Evolutionary conservation across 2,888 invertebrate genomes (phyloP).

Genomic region (Cantharis rustica): DNA sequence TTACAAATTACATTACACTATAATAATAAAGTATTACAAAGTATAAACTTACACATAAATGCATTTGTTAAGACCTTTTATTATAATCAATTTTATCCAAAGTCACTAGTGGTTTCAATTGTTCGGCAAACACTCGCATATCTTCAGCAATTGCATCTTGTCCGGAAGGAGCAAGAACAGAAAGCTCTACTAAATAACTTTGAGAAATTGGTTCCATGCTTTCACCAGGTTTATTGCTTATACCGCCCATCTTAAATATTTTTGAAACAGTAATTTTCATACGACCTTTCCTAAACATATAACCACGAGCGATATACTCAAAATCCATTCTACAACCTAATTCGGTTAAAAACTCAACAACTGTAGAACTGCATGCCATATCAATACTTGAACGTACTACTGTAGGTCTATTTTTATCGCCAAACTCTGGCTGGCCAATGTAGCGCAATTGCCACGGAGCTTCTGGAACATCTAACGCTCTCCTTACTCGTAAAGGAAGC

Average conservation of each 20-base stretch:
- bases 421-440: conserved; percentile 88
- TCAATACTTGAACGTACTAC: conserved; percentile 91
- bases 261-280: conserved; percentile 98
- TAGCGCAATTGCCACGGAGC: conserved; percentile 91
- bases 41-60: background rate
- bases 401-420: conserved; percentile 86
- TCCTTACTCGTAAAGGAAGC: conserved; percentile 78
- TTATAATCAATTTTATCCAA: conserved; percentile 93
- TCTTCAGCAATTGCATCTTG: conserved; percentile 96
- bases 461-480: conserved; percentile 80
- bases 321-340: conserved; percentile 90
- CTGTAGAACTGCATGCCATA: conserved; percentile 87
- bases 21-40: background rate
- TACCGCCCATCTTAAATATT: conserved; percentile 77
- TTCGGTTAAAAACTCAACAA: conserved; percentile 90
- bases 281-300: conserved; percentile 93
- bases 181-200: conserved; percentile 92
- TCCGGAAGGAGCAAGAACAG: conserved; percentile 85
- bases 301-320: conserved; percentile 91
- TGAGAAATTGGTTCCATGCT: conserved; percentile 84
- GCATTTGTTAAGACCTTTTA: background rate
- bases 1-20: background rate
- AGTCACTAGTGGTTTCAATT: conserved; percentile 87
- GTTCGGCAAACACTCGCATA: conserved; percentile 93
- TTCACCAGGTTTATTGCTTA: conserved; percentile 71